Percentiles rank a stretch among this genome's conserved stretches.
Conservation (phyloP, 2,888 invertebrate genomes). For the Acholoe squamosa region DNA sequence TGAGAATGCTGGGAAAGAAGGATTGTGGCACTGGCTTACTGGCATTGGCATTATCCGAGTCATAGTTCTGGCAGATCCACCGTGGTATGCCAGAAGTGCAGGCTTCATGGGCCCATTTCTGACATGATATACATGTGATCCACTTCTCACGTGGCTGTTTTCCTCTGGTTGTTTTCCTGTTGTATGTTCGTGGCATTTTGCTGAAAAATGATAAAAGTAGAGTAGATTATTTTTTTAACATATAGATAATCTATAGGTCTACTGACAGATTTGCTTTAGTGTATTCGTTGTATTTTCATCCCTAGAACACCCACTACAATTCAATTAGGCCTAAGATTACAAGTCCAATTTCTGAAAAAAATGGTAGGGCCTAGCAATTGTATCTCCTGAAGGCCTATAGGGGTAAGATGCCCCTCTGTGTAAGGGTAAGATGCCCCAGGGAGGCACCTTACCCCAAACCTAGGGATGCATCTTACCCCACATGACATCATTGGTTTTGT, state of each 20-base stretch:
- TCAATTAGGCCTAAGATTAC: neutral
- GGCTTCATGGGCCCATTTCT: conserved; percentile 23
- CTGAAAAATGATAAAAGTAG: conserved; percentile 20
- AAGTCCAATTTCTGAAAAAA: neutral
- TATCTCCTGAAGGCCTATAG: neutral
- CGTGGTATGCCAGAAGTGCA: conserved; percentile 4
- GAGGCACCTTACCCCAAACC: too few relatives aligned
- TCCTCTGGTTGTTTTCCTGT: conserved; percentile 35
- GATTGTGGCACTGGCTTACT: neutral
- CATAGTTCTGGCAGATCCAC: conserved; percentile 30
- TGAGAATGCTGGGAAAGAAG: neutral
- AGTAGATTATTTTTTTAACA: conserved; percentile 22
- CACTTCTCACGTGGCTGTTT: conserved; percentile 10
- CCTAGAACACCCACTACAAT: conserved; percentile 21
- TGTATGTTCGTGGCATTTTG: conserved; percentile 40
- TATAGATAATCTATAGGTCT: neutral
- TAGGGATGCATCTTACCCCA: conserved; percentile 50
- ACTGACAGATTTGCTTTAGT: conserved; percentile 4
- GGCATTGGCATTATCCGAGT: conserved; percentile 18
- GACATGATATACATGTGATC: neutral
- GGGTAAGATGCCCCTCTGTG: conserved; percentile 44
- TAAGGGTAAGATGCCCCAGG: conserved; percentile 39
- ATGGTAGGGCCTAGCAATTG: neutral
- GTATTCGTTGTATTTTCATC: neutral
- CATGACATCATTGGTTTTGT: conserved; percentile 6